Percentiles rank a stretch among this genome's conserved stretches.
Evolutionary conservation across 2,113 vertebrate species (phyloP).

Genomic region (Puntigrus tetrazona): DNA sequence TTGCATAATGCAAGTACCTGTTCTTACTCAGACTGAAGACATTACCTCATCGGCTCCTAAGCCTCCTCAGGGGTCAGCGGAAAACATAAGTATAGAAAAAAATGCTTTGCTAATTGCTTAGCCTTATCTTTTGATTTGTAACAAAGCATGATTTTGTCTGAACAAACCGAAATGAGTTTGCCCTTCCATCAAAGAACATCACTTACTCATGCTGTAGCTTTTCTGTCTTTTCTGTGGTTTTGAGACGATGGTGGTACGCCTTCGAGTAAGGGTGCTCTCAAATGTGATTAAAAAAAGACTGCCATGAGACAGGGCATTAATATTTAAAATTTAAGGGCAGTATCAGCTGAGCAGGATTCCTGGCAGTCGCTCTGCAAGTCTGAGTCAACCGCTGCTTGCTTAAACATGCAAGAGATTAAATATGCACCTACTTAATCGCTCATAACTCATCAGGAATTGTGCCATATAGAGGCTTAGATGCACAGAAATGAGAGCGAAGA

Average conservation of each 20-base stretch:
- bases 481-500: background rate
- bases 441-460: constrained; percentile 55
- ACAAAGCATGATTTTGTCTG: constrained; percentile 55
- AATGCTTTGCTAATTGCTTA: constrained; percentile 42
- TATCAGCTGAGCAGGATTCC: constrained; percentile 51
- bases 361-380: constrained; percentile 44
- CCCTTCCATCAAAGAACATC: constrained; percentile 57
- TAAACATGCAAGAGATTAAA: constrained; percentile 58
- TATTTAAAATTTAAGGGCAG: constrained; percentile 62
- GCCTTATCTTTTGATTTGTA: constrained; percentile 61
- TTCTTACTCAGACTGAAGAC: constrained; percentile 73
- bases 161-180: constrained; percentile 41
- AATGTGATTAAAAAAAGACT: constrained; percentile 61
- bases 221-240: constrained; percentile 45
- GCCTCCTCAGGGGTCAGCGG: constrained; percentile 12
- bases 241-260: constrained; percentile 45
- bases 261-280: constrained; percentile 50
- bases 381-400: constrained; percentile 52
- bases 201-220: constrained; percentile 53
- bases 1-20: constrained; percentile 82
- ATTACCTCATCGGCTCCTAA: background rate
- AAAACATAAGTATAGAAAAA: background rate
- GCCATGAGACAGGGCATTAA: constrained; percentile 62
- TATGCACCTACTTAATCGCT: constrained; percentile 48
- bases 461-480: background rate